Conservation (phyloP, 2,888 invertebrate species). For the Chouioia cunea region DNA sequence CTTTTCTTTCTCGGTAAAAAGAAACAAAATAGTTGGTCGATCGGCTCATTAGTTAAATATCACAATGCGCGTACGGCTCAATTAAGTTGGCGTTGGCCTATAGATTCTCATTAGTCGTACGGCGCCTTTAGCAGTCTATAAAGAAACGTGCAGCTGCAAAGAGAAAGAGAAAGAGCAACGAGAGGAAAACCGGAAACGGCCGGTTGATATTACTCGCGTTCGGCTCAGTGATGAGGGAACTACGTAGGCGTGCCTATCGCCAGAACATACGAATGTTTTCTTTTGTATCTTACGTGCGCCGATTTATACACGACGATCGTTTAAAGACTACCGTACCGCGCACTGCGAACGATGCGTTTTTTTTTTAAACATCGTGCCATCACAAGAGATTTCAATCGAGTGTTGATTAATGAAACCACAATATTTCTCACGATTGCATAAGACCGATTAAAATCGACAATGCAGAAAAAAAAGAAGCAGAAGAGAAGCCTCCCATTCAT, state of each 20-base stretch:
- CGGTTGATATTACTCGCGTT: neutral
- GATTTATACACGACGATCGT: neutral
- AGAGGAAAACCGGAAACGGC: constrained; percentile 30
- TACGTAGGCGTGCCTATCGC: constrained; percentile 34
- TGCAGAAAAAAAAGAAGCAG: no score
- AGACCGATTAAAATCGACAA: no score
- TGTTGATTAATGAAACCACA: no score
- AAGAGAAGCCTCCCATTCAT: no score
- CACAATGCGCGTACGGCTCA: constrained; percentile 30
- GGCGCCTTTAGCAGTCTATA: constrained; percentile 40
- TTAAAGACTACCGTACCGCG: neutral
- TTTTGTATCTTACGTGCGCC: constrained; percentile 17
- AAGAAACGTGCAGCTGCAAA: constrained; percentile 9
- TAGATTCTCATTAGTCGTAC: constrained; percentile 38
- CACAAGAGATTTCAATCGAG: neutral
- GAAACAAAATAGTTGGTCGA: constrained; percentile 3
- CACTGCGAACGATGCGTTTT: neutral
- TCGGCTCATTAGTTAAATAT: constrained; percentile 39
- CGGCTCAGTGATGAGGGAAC: neutral
- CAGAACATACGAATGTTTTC: constrained; percentile 31
- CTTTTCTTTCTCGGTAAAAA: neutral
- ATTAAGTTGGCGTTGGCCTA: constrained; percentile 20
- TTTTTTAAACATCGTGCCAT: neutral
- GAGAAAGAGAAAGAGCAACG: neutral
- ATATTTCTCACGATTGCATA: no score